These are phyloP conservation scores for Porites evermanni DNA, from an alignment of 92 coral and sea anemone species.

Conservation along the genomic window DNA sequence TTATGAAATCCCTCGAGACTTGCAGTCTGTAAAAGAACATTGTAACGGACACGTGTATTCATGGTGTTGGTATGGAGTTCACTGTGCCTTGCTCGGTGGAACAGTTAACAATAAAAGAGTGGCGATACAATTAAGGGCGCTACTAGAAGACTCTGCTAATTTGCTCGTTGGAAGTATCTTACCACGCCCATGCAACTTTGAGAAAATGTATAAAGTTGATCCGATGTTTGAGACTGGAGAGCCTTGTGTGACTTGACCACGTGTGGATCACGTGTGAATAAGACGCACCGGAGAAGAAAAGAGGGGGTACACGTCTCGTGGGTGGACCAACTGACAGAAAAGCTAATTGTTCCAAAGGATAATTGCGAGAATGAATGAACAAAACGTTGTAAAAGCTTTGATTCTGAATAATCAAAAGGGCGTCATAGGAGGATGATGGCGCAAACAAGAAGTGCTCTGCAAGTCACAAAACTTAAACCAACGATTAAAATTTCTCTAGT, in stretches of 20 bases:
- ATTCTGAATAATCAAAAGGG: no score
- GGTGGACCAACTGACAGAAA: no score
- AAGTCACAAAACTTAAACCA: no score
- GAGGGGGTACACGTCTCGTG: no score
- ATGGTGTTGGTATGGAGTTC: constrained; percentile 51
- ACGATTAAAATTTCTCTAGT: no score
- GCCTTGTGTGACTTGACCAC: constrained; percentile 41
- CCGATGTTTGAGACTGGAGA: constrained; percentile 53
- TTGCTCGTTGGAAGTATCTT: constrained; percentile 62
- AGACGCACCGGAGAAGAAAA: no score
- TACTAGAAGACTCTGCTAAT: constrained; percentile 64
- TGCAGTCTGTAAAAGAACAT: neutral
- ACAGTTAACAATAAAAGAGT: constrained; percentile 57
- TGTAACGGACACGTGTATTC: constrained; percentile 17
- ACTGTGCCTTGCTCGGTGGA: constrained; percentile 59
- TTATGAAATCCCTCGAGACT: constrained; percentile 13
- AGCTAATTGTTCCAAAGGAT: no score
- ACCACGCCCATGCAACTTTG: constrained; percentile 58
- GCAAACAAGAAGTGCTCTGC: no score
- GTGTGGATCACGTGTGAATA: neutral
- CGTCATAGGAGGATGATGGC: no score
- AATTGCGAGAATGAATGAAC: no score
- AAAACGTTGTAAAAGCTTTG: no score
- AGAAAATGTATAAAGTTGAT: constrained; percentile 49
- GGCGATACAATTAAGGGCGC: constrained; percentile 59